Evolutionary conservation across 2,797 vertebrate genomes (phyloP).

Genomic region (Coreius guichenoti): DNA sequence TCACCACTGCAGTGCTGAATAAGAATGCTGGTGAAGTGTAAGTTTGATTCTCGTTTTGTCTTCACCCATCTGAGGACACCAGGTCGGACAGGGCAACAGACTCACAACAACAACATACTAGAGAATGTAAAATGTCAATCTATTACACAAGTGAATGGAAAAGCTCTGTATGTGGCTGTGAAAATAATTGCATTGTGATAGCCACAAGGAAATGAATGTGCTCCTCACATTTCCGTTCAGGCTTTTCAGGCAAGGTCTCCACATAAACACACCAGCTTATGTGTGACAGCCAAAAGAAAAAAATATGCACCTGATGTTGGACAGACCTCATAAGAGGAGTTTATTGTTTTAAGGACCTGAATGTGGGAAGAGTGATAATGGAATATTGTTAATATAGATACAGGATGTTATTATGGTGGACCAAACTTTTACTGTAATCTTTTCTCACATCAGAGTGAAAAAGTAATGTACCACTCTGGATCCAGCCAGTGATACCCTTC

Average conservation of each 20-base stretch:
- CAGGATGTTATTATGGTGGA: constrained; percentile 47
- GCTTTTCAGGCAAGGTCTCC: not conserved
- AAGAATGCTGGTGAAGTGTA: not conserved
- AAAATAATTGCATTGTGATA: constrained; percentile 20
- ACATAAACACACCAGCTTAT: constrained; percentile 35
- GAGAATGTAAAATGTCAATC: not conserved
- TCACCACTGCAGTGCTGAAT: constrained; percentile 22
- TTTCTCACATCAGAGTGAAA: constrained; percentile 11
- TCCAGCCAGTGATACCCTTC: not conserved
- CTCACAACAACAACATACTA: not conserved
- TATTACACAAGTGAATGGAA: constrained; percentile 19
- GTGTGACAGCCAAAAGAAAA: constrained; percentile 27
- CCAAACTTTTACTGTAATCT: constrained; percentile 30
- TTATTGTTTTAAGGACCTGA: not conserved
- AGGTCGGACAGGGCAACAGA: not conserved
- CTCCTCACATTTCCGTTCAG: constrained; percentile 11
- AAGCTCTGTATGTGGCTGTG: not conserved
- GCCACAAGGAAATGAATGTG: constrained; percentile 14
- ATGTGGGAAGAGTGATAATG: not conserved
- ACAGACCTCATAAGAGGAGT: constrained; percentile 24
- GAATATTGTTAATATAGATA: constrained; percentile 31
- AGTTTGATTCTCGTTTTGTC: not conserved
- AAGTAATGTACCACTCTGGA: not conserved
- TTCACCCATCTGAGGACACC: not conserved
- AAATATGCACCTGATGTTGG: constrained; percentile 41